phyloP scores from a whole-genome alignment of 2,888 invertebrate genomes.

The Polymixis lichenea region DNA sequence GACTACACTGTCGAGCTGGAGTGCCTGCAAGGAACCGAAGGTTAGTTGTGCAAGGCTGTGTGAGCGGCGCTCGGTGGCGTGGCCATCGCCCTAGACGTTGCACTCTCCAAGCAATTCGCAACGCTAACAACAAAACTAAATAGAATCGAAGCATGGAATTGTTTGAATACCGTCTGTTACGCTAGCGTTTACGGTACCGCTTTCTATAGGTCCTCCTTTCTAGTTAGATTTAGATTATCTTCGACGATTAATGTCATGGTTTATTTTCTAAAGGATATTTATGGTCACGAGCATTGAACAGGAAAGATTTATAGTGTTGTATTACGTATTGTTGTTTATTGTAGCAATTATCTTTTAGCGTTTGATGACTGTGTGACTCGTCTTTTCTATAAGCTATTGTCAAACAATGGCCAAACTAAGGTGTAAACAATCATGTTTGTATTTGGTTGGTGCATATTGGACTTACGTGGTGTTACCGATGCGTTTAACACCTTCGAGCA shows the following conservation, averaged over 20 bases:
- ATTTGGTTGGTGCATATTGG: slow-evolving; percentile 9
- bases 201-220: slow-evolving; percentile 66
- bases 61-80: slow-evolving; percentile 74
- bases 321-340: slow-evolving; percentile 47
- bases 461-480: slow-evolving; percentile 20
- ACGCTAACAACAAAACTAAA: slow-evolving; percentile 75
- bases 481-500: slow-evolving; percentile 25
- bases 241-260: slow-evolving; percentile 48
- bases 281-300: slow-evolving; percentile 41
- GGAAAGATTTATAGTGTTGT: slow-evolving; percentile 41
- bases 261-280: slow-evolving; percentile 60
- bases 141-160: slow-evolving; percentile 76
- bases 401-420: slow-evolving; percentile 23
- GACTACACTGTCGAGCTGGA: slow-evolving; percentile 96
- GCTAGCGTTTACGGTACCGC: slow-evolving; percentile 66
- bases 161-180: slow-evolving; percentile 72
- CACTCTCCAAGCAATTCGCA: slow-evolving; percentile 70
- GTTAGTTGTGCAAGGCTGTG: slow-evolving; percentile 89
- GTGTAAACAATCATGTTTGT: slow-evolving; percentile 3
- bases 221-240: slow-evolving; percentile 60
- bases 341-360: slow-evolving; percentile 28
- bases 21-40: slow-evolving; percentile 94
- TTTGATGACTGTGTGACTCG: slow-evolving; percentile 12
- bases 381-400: slow-evolving; percentile 20
- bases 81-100: slow-evolving; percentile 62